Base-by-base conservation (phyloP, 2,797 vertebrate genomes). In the Chelonia mydas region DNA sequence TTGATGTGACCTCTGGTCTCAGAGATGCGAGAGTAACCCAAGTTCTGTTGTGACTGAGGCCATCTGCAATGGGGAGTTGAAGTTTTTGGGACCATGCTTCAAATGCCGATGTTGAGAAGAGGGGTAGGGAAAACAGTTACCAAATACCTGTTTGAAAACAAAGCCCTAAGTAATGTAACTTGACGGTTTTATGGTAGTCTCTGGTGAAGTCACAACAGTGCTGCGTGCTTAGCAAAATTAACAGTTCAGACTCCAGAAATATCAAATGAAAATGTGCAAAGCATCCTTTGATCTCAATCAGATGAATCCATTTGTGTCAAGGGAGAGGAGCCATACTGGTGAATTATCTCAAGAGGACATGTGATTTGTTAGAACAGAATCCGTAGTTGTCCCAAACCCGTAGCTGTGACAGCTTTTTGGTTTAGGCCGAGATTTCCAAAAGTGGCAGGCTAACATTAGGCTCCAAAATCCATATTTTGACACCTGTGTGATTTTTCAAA, bases 171-270 rank as follows among this genome's bases (percentile, higher is more conserved):
- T 97, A 95, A 96, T 97, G 93, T 76, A 96, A 86, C 93, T 96
- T 96, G 96, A 98, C 98, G 90, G 95, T 90, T 97, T 95, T 95
- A 95, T 97, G 95, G 65, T 97, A 95, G 83, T 96, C 98, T 98
- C 97, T 89, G 96, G 96, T 96, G 97, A 97, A 98, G 97, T 98
- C 97, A 97, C 97, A 91, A 97, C 97, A 97, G 96, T 96, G 93
- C 95, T 97, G 89, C 96, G 95, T 82, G 84, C 97, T 97, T 95
- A 97, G 96, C 92, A 98, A 95, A 98, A 98, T 97, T 97, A 98
- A 98, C 97, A 95, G 95, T 94, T 96, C 92, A 91, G 94, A 94
- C 90, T 95, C 23, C 55, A 93, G 92, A 91, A 95, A 89, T 86
- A 94, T 81, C 85, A 94, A 87, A 97, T 94, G 27, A 95, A 97